A percentile compares a stretch with the other conserved stretches of the same genome.
Evolutionary conservation across 2,113 vertebrate species (phyloP).

Genomic region (Tenebrosternarchus preto): DNA sequence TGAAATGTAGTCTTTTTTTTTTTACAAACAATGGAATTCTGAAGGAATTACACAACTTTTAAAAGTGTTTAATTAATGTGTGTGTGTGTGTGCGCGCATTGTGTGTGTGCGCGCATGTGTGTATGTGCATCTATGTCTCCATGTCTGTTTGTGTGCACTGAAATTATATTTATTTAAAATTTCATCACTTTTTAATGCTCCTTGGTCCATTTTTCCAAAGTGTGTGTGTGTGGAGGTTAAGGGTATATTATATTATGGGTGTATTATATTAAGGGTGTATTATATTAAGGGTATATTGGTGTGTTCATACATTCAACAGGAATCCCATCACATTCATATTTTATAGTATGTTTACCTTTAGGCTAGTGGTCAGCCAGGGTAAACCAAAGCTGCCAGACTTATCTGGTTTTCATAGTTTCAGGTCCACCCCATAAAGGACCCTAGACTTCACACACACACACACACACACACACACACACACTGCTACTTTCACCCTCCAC

Average conservation of each 20-base stretch:
- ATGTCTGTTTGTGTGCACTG: neutral
- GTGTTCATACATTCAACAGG: neutral
- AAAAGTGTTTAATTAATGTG: constrained; percentile 38
- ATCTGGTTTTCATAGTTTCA: constrained; percentile 20
- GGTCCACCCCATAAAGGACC: constrained; percentile 29
- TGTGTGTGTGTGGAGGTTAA: constrained; percentile 53
- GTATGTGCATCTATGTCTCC: constrained; percentile 22
- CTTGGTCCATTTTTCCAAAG: neutral
- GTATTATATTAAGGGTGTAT: neutral
- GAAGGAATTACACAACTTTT: constrained; percentile 46
- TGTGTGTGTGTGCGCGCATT: constrained; percentile 26
- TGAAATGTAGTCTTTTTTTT: constrained; percentile 60
- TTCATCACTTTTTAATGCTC: neutral
- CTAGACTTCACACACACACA: neutral
- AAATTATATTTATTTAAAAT: neutral
- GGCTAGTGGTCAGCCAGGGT: constrained; percentile 18
- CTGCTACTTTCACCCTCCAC: constrained; percentile 57
- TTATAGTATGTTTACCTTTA: constrained; percentile 26
- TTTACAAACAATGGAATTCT: constrained; percentile 64
- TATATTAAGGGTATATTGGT: neutral
- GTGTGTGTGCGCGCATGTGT: constrained; percentile 18
- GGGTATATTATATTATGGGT: too few species aligned
- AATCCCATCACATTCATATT: neutral
- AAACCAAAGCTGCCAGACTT: constrained; percentile 11
- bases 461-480: constrained; percentile 15